Evolutionary conservation across 2,797 vertebrate genomes (phyloP).

Genomic region (Sternarchorhynchus goeldii): DNA sequence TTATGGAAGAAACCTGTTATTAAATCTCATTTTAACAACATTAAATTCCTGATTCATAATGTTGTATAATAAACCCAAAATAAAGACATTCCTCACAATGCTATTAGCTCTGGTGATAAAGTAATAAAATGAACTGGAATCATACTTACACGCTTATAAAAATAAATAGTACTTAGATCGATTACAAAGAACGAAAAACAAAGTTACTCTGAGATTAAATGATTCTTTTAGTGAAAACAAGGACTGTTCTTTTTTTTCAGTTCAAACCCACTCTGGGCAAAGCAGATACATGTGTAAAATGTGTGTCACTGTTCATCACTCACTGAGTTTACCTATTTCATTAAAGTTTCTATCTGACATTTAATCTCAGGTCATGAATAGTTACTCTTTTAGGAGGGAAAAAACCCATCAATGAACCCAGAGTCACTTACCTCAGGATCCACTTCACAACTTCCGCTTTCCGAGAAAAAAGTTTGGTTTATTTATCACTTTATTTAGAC

Average conservation of each 20-base stretch:
- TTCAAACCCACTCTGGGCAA: conserved; percentile 49
- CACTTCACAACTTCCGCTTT: conserved; percentile 29
- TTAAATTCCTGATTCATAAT: conserved; percentile 54
- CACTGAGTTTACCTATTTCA: conserved; percentile 56
- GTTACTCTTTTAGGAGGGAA: conserved; percentile 52
- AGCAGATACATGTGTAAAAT: conserved; percentile 45
- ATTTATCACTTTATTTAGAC: no score
- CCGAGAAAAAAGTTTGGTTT: conserved; percentile 31
- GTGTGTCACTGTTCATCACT: conserved; percentile 54
- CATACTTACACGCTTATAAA: conserved; percentile 52
- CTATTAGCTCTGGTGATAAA: conserved; percentile 51
- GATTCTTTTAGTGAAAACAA: conserved; percentile 49
- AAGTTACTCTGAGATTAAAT: conserved; percentile 51
- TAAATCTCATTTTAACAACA: conserved; percentile 45
- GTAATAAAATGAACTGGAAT: conserved; percentile 53
- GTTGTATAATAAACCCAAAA: conserved; percentile 56
- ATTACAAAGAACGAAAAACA: conserved; percentile 52
- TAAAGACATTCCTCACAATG: conserved; percentile 53
- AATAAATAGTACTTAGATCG: conserved; percentile 52
- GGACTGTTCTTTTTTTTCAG: conserved; percentile 41
- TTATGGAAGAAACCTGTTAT: conserved; percentile 36
- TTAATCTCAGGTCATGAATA: conserved; percentile 64
- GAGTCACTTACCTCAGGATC: conserved; percentile 38
- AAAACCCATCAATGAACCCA: conserved; percentile 34
- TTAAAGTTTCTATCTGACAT: conserved; percentile 60